These are phyloP conservation scores for Falco rusticolus DNA, from an alignment of 2,797 vertebrate species.

Conservation along the genomic window DNA sequence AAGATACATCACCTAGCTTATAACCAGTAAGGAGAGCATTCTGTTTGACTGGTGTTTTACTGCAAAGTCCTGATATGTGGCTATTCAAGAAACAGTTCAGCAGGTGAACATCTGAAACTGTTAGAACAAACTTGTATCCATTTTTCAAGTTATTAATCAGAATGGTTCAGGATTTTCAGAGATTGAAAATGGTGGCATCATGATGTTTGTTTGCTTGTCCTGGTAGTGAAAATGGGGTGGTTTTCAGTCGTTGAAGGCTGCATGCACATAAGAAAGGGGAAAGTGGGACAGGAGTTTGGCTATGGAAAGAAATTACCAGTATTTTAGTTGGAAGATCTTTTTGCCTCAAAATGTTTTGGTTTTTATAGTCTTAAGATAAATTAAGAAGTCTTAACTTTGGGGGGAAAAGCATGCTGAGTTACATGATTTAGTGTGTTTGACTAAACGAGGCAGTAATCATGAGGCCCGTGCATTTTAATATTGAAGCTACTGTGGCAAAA, in stretches of 20 bases:
- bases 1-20: not conserved
- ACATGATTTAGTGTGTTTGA: not conserved
- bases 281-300: not conserved
- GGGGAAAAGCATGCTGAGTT: not conserved
- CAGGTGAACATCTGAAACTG: not conserved
- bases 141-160: not conserved
- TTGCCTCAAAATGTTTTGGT: not conserved
- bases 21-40: not conserved
- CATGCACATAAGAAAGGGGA: fast-evolving
- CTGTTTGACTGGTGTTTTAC: not conserved
- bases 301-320: not conserved
- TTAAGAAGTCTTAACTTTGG: not conserved
- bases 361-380: not conserved
- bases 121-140: not conserved
- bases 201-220: not conserved
- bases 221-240: fast-evolving
- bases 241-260: not conserved
- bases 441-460: not conserved
- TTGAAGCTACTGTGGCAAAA: not conserved
- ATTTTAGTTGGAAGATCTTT: not conserved
- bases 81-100: not conserved
- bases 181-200: not conserved
- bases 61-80: not conserved
- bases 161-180: not conserved
- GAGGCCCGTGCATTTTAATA: not conserved